These are phyloP conservation scores for Abrostola triplasia DNA, from an alignment of 2,888 invertebrate species.

Conservation along the genomic window DNA sequence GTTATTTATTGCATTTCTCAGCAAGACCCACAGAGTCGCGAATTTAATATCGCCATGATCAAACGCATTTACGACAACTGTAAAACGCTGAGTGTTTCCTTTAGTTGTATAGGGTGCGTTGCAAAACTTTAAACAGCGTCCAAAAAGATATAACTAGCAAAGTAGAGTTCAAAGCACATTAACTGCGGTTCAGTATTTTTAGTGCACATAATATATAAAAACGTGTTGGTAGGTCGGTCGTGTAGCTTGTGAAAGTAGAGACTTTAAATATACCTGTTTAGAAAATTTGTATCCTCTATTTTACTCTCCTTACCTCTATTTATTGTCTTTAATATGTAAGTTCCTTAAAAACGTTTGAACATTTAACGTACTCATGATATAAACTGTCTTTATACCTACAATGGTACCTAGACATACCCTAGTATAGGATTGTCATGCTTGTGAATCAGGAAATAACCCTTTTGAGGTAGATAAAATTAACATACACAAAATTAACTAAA, in stretches of 20 bases:
- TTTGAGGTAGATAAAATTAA: too few species aligned
- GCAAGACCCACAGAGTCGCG: slow-evolving; percentile 61
- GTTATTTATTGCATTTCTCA: slow-evolving; percentile 76
- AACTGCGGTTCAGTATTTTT: slow-evolving; percentile 25
- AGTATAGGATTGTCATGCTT: not conserved
- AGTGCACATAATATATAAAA: slow-evolving; percentile 9
- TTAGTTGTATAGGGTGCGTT: slow-evolving; percentile 48
- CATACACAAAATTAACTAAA: too few species aligned
- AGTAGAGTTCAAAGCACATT: slow-evolving; percentile 29
- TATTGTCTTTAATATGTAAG: not conserved
- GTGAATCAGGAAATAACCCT: not conserved
- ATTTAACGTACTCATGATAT: too few species aligned
- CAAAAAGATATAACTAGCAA: slow-evolving; percentile 16
- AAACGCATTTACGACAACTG: slow-evolving; percentile 72
- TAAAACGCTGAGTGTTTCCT: slow-evolving; percentile 68
- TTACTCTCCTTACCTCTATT: slow-evolving; percentile 2
- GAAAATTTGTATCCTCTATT: slow-evolving; percentile 8
- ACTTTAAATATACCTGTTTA: slow-evolving; percentile 8
- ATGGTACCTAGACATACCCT: too few species aligned
- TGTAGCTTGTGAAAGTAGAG: slow-evolving; percentile 20
- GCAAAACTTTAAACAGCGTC: slow-evolving; percentile 46
- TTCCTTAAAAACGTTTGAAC: not conserved
- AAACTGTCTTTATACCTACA: too few species aligned
- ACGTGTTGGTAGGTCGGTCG: slow-evolving; percentile 7
- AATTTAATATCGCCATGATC: slow-evolving; percentile 71